Base-by-base conservation (phyloP, 1,140 invertebrate genomes). In the Zelostemma sp. region DNA sequence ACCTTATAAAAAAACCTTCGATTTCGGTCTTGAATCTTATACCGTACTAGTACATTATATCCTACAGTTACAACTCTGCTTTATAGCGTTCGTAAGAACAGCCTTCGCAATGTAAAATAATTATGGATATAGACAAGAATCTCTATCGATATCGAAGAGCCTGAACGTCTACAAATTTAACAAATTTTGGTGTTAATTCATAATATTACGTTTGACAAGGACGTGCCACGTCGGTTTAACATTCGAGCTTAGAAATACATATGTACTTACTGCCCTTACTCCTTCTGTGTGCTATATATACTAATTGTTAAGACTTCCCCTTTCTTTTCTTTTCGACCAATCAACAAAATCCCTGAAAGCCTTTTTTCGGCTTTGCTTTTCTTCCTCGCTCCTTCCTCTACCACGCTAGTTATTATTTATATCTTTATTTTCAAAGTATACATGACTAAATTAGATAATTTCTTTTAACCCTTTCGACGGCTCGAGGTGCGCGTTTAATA, bases 141-240 rank as follows among this genome's bases (percentile, higher is more conserved):
- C 68, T 58, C 68, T 66, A 65, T 58, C 68, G 61, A 65, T 70
- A 70, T 66, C 58, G 62, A 70, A 70, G 58, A 70, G 62, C 61
- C 68, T 70, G 68, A 65, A 70, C 56, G 61, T 70, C 68, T 70
- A 70, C 68, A 70, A 70, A 70, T 70, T 70, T 70, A 70, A 70
- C 68, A 70, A 70, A 70, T 70, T 8, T 70, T 70, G 68, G 68
- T 70, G 68, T 70, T 70, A 70, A 65, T 70, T 65, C 54, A 70
- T 70, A 70, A 70, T 53, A 70, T 70, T 69, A 70, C 61, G 61
- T 61, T 70, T 70, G 67, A 70, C 67, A 70, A 70, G 67, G 67
- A 70, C 67, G 67, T 70, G 67, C 67, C 67, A 70, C 61, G 67
- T 70, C 67, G 57, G 60, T 65, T 65, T 65, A 65, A 70, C 67